These are phyloP conservation scores for Phortica magna DNA, from an alignment of 2,888 invertebrate species.

Conservation along the genomic window DNA sequence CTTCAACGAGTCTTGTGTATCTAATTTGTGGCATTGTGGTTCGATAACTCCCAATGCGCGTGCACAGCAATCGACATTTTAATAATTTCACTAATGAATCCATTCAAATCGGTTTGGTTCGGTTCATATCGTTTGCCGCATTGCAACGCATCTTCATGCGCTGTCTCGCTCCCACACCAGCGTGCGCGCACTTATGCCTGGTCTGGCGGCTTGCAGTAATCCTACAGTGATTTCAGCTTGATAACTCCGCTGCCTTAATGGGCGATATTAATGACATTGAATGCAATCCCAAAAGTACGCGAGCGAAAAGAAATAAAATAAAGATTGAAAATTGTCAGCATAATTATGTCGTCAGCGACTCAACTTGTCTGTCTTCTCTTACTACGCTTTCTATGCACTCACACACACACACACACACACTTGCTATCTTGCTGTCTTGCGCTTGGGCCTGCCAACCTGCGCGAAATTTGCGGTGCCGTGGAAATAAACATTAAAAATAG, in stretches of 20 bases:
- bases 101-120: conserved; percentile 11
- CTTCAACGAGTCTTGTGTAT: not conserved
- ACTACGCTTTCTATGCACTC: not conserved
- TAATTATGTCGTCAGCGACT: conserved; percentile 22
- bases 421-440: not conserved
- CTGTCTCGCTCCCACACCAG: not conserved
- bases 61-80: conserved; percentile 13
- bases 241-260: conserved; percentile 62
- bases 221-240: conserved; percentile 51
- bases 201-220: not conserved
- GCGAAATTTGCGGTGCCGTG: not conserved
- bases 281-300: conserved; percentile 28
- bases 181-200: not conserved
- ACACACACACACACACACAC: no score
- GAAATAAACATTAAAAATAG: not conserved
- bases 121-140: not conserved
- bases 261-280: conserved; percentile 70
- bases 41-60: conserved; percentile 21
- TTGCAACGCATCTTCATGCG: not conserved
- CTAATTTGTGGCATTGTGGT: conserved; percentile 32
- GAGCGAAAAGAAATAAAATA: not conserved
- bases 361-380: not conserved
- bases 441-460: not conserved
- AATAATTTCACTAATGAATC: conserved; percentile 33
- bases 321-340: conserved; percentile 23